A percentile compares a stretch with the other conserved stretches of the same genome.
Conservation (phyloP, 2,797 vertebrate genomes). For the Molossus molossus region DNA sequence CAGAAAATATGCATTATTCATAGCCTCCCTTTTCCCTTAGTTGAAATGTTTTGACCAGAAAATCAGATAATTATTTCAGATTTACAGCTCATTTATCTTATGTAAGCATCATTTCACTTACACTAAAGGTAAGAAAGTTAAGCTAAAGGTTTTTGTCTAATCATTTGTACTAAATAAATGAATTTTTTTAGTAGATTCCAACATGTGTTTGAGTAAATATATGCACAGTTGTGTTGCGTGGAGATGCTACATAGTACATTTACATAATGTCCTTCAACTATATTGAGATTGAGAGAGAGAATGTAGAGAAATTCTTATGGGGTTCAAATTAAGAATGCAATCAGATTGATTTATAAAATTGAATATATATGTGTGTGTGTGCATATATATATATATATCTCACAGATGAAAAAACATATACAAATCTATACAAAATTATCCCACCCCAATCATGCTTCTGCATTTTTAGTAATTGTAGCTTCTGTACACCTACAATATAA, state of each 20-base stretch:
- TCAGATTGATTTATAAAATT: neutral
- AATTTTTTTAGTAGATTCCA: conserved; percentile 48
- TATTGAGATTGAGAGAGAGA: neutral
- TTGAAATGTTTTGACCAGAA: conserved; percentile 83
- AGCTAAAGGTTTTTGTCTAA: conserved; percentile 31
- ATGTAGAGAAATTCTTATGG: neutral
- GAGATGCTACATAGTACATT: neutral
- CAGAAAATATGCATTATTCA: conserved; percentile 67
- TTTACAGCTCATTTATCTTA: conserved; percentile 79
- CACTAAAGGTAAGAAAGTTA: conserved; percentile 66
- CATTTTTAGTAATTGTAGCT: conserved; percentile 27
- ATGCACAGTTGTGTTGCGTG: neutral
- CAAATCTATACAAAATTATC: neutral
- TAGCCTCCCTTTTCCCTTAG: conserved; percentile 53
- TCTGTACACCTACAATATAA: conserved; percentile 54
- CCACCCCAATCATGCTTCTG: neutral
- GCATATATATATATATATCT: neutral
- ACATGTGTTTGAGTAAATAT: conserved; percentile 4
- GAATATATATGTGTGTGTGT: neutral
- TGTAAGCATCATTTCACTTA: conserved; percentile 72
- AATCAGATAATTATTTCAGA: conserved; percentile 77
- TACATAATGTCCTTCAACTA: neutral
- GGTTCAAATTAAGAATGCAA: neutral
- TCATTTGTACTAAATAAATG: conserved; percentile 67
- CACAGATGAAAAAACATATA: conserved; percentile 29